These are phyloP conservation scores for Eupelmus urozonus DNA, from an alignment of 2,888 invertebrate genomes.

Conservation along the genomic window DNA sequence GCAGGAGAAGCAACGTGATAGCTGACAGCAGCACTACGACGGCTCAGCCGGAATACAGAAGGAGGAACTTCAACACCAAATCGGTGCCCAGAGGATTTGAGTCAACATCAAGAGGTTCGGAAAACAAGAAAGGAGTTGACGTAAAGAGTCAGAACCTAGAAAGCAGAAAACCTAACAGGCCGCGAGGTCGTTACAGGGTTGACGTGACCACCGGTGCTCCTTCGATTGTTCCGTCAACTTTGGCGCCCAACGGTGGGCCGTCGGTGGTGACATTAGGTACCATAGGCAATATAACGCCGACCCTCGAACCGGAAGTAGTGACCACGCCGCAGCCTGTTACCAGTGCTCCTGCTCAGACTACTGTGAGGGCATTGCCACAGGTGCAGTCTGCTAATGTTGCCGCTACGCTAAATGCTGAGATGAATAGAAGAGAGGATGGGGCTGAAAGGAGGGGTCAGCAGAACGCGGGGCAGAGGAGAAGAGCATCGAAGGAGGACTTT, in stretches of 20 bases:
- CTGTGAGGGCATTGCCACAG: constrained; percentile 35
- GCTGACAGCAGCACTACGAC: constrained; percentile 1
- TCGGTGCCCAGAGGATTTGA: constrained; percentile 15
- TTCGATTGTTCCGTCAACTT: not conserved
- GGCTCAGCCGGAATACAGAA: not conserved
- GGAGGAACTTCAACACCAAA: constrained; percentile 32
- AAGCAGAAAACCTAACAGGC: constrained; percentile 6
- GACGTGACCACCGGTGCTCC: not conserved
- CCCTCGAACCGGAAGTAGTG: constrained; percentile 22
- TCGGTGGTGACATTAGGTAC: not conserved
- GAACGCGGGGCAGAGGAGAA: constrained; percentile 54
- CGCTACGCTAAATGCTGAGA: constrained; percentile 14
- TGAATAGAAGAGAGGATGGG: not conserved
- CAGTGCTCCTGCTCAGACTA: not conserved
- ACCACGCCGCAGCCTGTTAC: constrained; percentile 30
- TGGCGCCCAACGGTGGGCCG: not conserved
- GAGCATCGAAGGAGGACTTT: constrained; percentile 68
- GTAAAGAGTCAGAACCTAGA: not conserved
- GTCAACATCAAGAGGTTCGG: not conserved
- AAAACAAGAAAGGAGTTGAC: not conserved
- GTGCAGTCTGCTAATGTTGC: not conserved
- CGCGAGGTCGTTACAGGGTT: constrained; percentile 36
- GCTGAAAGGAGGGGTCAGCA: constrained; percentile 52
- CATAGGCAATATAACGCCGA: not conserved
- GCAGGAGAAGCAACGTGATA: constrained; percentile 9